A percentile compares a stretch with the other conserved stretches of the same genome.
These are phyloP conservation scores for Chaetoderma sp. DNA, from an alignment of 2,888 invertebrate species.

Conservation along the genomic window DNA sequence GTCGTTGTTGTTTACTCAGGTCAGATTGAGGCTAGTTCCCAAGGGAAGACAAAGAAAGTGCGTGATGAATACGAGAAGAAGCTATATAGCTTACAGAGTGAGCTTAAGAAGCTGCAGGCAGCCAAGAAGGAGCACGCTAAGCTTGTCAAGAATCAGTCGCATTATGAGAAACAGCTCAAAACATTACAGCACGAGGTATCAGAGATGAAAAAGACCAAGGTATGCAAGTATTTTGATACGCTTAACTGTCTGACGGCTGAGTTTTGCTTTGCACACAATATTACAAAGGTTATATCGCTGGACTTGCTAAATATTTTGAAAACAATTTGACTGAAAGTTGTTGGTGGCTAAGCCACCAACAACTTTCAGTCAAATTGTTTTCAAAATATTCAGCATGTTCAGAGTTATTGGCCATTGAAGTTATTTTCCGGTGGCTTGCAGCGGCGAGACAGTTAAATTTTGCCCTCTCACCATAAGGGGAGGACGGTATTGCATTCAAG, in stretches of 20 bases:
- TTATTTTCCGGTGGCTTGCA: too few relatives aligned
- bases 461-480: too few relatives aligned
- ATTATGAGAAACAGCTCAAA: slow-evolving; percentile 81
- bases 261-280: not conserved
- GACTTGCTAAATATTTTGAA: too few relatives aligned
- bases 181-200: slow-evolving; percentile 80
- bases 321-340: too few relatives aligned
- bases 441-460: too few relatives aligned
- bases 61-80: slow-evolving; percentile 92
- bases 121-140: slow-evolving; percentile 91
- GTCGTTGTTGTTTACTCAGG: too few relatives aligned
- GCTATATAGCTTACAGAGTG: slow-evolving; percentile 84
- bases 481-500: too few relatives aligned
- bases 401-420: too few relatives aligned
- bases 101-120: slow-evolving; percentile 84
- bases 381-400: too few relatives aligned
- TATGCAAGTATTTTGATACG: slow-evolving; percentile 74
- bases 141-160: slow-evolving; percentile 82
- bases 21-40: slow-evolving; percentile 43
- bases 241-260: not conserved
- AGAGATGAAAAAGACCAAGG: slow-evolving; percentile 88
- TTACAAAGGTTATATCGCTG: too few relatives aligned
- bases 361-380: not conserved
- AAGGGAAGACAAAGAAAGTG: slow-evolving; percentile 72
- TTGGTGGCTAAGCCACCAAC: too few relatives aligned